These are phyloP conservation scores for Morpho deidamia DNA, from an alignment of 2,888 invertebrate species.

Conservation along the genomic window DNA sequence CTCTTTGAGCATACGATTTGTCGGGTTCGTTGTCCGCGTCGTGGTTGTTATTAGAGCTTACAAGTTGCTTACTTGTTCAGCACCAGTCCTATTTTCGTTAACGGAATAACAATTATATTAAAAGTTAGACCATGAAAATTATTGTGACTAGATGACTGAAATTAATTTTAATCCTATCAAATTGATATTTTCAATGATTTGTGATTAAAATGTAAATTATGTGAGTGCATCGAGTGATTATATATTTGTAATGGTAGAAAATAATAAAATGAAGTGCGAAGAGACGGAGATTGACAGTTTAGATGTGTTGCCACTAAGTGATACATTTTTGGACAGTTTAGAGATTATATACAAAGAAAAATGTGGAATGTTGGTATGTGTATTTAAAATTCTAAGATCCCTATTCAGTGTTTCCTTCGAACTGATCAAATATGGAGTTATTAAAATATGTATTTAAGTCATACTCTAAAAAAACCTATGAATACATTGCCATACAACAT, in stretches of 20 bases:
- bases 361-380: conserved; percentile 42
- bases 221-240: neutral
- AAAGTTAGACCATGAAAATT: neutral
- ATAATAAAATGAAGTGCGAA: conserved; percentile 52
- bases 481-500: no score
- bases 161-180: neutral
- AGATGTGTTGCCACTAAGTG: conserved; percentile 51
- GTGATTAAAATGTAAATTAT: neutral
- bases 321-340: conserved; percentile 62
- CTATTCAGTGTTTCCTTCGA: no score
- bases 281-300: conserved; percentile 61
- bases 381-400: neutral
- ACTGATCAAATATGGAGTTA: no score
- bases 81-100: conserved; percentile 8
- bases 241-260: conserved; percentile 53
- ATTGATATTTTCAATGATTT: neutral
- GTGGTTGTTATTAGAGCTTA: conserved; percentile 30
- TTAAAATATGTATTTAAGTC: no score
- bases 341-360: conserved; percentile 57
- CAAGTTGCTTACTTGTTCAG: conserved; percentile 5
- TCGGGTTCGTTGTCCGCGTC: conserved; percentile 64
- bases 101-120: conserved; percentile 11
- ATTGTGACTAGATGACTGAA: neutral
- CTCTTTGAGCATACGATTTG: conserved; percentile 71
- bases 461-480: no score